Conservation (phyloP, 2,888 invertebrate species). For the Chymomyza caudatula region DNA sequence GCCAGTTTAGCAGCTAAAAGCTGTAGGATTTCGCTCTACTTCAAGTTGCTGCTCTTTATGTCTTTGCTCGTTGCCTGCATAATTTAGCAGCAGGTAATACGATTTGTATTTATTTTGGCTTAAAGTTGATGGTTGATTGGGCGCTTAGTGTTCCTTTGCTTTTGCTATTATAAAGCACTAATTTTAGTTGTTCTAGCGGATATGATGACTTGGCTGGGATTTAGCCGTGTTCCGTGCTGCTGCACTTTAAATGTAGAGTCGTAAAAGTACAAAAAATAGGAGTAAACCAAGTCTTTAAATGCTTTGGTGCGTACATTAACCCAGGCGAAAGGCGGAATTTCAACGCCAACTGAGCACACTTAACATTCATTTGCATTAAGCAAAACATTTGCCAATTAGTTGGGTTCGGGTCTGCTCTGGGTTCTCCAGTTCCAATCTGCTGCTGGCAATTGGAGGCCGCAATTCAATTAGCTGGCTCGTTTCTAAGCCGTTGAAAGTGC, state of each 20-base stretch:
- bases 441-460: slow-evolving; percentile 1
- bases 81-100: slow-evolving; percentile 33
- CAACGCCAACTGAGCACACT: neutral
- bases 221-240: neutral
- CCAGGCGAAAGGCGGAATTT: neutral
- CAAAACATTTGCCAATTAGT: neutral
- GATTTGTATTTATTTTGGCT: neutral
- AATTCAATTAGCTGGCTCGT: slow-evolving; percentile 4
- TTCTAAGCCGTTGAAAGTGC: neutral
- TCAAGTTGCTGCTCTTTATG: slow-evolving; percentile 7
- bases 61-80: slow-evolving; percentile 19
- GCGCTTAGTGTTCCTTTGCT: neutral
- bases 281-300: neutral
- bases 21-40: neutral
- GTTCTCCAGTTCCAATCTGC: neutral
- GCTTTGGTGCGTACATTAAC: too few species aligned
- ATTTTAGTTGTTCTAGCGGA: neutral
- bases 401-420: neutral
- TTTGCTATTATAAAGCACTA: neutral
- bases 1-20: neutral
- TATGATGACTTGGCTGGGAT: neutral
- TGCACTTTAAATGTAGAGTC: neutral
- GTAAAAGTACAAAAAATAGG: neutral
- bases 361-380: neutral
- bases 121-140: neutral